Conservation (phyloP, 2,888 invertebrate genomes). For the Temnothorax unifasciatus region DNA sequence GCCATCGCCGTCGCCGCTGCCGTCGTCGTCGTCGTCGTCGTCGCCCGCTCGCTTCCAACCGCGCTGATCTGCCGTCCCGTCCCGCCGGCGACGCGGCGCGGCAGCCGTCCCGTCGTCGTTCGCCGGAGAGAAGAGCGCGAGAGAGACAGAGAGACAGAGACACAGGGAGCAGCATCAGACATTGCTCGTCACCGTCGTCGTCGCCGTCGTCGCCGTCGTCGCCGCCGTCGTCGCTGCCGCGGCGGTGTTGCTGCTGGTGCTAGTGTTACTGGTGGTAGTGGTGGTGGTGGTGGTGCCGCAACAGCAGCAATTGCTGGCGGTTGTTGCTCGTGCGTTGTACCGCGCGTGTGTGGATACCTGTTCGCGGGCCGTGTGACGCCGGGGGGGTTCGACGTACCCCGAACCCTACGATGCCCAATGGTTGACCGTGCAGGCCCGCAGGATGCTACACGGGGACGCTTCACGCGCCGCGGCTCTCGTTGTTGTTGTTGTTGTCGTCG, state of each 20-base stretch:
- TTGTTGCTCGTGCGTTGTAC: neutral
- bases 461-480: conserved; percentile 83
- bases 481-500: conserved; percentile 74
- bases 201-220: neutral
- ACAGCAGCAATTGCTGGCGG: neutral
- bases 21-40: neutral
- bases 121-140: conserved; percentile 6
- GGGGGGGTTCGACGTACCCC: conserved; percentile 77
- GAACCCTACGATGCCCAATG: conserved; percentile 92
- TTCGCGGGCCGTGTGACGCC: conserved; percentile 63
- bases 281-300: too few species aligned
- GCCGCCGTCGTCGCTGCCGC: neutral
- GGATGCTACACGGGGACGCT: conserved; percentile 90
- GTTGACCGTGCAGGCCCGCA: conserved; percentile 90
- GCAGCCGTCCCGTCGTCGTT: conserved; percentile 24
- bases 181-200: neutral
- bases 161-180: neutral
- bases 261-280: neutral
- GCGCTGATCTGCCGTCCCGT: conserved; percentile 28
- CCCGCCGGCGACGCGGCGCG: conserved; percentile 47
- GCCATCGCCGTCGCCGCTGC: neutral
- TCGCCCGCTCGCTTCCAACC: neutral
- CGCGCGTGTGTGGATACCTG: conserved; percentile 1
- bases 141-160: conserved; percentile 6
- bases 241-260: neutral